Percentiles rank a stretch among this genome's conserved stretches.
Evolutionary conservation across 2,888 invertebrate species (phyloP).

Genomic region (Xestoiulus laeticollis): DNA sequence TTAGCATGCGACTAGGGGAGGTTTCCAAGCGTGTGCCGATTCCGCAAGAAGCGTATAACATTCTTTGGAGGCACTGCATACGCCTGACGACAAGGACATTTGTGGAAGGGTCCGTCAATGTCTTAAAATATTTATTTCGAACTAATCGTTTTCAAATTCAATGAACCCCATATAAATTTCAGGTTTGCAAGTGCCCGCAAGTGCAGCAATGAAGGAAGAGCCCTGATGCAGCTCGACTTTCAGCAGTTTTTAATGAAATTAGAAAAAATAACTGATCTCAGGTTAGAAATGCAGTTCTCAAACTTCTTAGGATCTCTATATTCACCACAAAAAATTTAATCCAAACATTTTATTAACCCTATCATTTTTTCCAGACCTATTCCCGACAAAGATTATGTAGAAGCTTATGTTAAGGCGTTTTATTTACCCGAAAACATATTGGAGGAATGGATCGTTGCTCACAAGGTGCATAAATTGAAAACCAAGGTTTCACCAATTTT

Average conservation of each 20-base stretch:
- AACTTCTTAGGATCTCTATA: no score
- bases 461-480: conserved; percentile 68
- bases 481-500: conserved; percentile 36
- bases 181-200: conserved; percentile 88
- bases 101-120: conserved; percentile 81
- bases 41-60: conserved; percentile 73
- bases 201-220: conserved; percentile 95
- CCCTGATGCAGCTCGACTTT: conserved; percentile 97
- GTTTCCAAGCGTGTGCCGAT: conserved; percentile 76
- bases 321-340: no score
- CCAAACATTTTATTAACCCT: no score
- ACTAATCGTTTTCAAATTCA: background rate
- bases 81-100: conserved; percentile 85
- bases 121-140: background rate
- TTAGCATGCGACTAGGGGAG: conserved; percentile 78
- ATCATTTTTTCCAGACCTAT: conserved; percentile 64
- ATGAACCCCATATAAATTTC: conserved; percentile 56
- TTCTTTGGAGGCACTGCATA: conserved; percentile 88
- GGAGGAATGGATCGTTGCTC: conserved; percentile 87
- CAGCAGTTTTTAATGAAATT: conserved; percentile 91
- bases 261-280: conserved; percentile 83
- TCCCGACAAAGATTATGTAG: conserved; percentile 89
- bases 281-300: no score
- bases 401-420: conserved; percentile 94
- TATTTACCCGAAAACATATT: conserved; percentile 89